Evolutionary conservation across 1,140 invertebrate species (phyloP), one percentile per base, ranked within the genome.

Genomic region (Anastrepha ludens): DNA sequence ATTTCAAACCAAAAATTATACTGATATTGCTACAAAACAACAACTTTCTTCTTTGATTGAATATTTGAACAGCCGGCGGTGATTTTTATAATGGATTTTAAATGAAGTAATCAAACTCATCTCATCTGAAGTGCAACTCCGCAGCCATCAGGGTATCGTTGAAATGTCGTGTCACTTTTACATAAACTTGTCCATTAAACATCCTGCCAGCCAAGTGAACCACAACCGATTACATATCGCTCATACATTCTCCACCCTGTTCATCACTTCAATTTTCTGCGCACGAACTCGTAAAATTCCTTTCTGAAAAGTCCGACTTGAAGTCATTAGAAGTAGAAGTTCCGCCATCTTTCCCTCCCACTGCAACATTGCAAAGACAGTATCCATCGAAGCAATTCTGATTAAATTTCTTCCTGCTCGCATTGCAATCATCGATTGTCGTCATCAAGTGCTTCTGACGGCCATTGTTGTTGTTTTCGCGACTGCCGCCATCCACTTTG

Each of bases 161-260:
- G 70, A 44, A 74, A 74, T 74, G 70, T 74, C 13, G 41, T 41
- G 39, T 74, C 39, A 74, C 44, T 74, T 74, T 47, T 74, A 74
- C 44, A 47, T 74, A 47, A 74, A 74, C 70, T 47, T 74, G 44
- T 74, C 70, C 44, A 74, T 74, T 74, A 74, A 74, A 74, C 44
- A 47, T 74, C 70, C 70, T 74, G 44, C 47, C 44, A 74, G 44
- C 70, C 70, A 74, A 50, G 70, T 74, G 70, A 74, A 74, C 70
- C 70, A 15, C 70, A 74, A 74, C 29, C 70, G 70, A 74, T 74
- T 74, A 29, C 44, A 50, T 74, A 74, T 41, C 70, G 20, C 70
- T 5, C 70, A 58, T 8, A 2, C 13, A 58, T 8, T 8, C 55
- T 13, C 55, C 55, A 58, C 7, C 55, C 29, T 29, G 29, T 29